phyloP scores from a whole-genome alignment of 2,113 vertebrate species.

The Prochilodus magdalenae region DNA sequence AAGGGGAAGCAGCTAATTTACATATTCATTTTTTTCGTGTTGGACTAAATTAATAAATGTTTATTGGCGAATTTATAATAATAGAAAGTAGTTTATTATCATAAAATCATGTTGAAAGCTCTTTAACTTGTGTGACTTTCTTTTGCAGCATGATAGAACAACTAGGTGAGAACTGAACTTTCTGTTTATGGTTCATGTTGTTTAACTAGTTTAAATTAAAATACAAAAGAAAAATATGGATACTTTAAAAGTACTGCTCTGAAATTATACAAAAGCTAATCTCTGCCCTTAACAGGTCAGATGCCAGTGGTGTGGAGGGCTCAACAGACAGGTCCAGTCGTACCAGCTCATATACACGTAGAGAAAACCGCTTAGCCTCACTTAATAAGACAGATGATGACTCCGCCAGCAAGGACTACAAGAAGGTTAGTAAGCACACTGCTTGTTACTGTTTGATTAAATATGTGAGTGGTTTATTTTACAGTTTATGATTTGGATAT shows the following conservation, averaged over 20 bases:
- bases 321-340: slow-evolving; percentile 81
- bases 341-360: slow-evolving; percentile 83
- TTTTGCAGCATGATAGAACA: slow-evolving; percentile 83
- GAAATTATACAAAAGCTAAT: neutral
- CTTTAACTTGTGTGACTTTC: slow-evolving; percentile 40
- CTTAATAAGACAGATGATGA: slow-evolving; percentile 85
- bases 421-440: slow-evolving; percentile 76
- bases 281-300: slow-evolving; percentile 76
- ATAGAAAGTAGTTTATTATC: neutral
- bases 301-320: slow-evolving; percentile 80
- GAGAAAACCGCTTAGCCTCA: slow-evolving; percentile 86
- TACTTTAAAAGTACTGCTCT: neutral
- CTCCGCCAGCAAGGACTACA: slow-evolving; percentile 84
- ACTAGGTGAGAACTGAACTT: slow-evolving; percentile 78
- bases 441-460: too few species aligned
- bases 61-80: neutral
- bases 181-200: neutral
- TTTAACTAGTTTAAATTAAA: neutral
- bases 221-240: neutral
- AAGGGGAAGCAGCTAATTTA: neutral
- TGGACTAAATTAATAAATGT: too few species aligned
- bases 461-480: too few species aligned
- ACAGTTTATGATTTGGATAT: too few species aligned
- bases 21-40: too few species aligned
- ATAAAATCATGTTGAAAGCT: slow-evolving; percentile 14